These are phyloP conservation scores for Parus major DNA, from an alignment of 2,113 vertebrate species.

Conservation along the genomic window DNA sequence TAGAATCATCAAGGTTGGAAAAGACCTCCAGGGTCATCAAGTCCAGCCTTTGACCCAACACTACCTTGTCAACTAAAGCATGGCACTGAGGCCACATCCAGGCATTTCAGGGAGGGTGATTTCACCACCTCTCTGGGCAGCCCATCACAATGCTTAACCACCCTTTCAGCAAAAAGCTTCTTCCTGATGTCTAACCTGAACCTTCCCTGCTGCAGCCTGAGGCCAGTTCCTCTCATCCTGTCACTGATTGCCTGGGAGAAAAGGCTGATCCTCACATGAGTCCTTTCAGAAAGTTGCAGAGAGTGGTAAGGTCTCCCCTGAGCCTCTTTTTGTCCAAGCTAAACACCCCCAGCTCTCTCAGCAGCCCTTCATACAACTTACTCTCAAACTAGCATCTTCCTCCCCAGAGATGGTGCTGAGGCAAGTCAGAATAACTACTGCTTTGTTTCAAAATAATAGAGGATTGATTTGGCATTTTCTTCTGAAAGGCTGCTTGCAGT, in stretches of 20 bases:
- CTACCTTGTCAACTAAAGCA: neutral
- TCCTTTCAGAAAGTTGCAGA: neutral
- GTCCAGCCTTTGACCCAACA: neutral
- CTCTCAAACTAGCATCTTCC: neutral
- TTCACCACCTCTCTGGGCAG: neutral
- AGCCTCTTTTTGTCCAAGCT: neutral
- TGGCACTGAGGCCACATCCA: neutral
- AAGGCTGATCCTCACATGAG: neutral
- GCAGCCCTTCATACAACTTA: neutral
- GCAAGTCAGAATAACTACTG: neutral
- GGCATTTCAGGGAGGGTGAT: neutral
- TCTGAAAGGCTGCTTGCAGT: neutral
- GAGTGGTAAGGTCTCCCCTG: neutral
- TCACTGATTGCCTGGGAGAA: neutral
- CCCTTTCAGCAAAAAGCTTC: neutral
- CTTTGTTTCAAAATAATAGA: neutral
- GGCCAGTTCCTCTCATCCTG: neutral
- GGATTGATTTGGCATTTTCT: neutral
- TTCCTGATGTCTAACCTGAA: neutral
- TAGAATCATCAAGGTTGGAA: neutral
- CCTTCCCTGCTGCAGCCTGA: neutral
- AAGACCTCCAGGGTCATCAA: neutral
- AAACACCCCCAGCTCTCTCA: neutral
- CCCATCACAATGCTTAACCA: neutral
- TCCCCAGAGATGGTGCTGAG: neutral